These are phyloP conservation scores for Drosophila tripunctata DNA, from an alignment of 2,888 invertebrate species.

Conservation along the genomic window DNA sequence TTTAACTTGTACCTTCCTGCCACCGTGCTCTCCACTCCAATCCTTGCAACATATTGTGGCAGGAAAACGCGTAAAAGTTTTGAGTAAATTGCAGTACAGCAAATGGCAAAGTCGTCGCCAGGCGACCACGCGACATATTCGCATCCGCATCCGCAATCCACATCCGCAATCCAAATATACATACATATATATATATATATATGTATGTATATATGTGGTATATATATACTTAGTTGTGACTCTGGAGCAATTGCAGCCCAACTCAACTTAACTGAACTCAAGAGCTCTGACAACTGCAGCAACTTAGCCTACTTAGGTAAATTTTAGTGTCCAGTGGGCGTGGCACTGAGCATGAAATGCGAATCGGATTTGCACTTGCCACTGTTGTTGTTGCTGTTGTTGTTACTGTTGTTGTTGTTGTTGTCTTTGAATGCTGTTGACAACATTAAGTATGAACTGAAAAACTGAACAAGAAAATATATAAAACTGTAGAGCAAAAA, in stretches of 20 bases:
- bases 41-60: constrained; percentile 42
- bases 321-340: constrained; percentile 47
- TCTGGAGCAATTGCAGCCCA: constrained; percentile 5
- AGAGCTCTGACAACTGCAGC: constrained; percentile 35
- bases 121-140: constrained; percentile 46
- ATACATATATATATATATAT: background rate
- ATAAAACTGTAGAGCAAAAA: background rate
- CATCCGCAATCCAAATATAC: constrained; percentile 10
- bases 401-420: background rate
- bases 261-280: constrained; percentile 12
- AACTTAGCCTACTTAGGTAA: constrained; percentile 50
- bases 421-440: constrained; percentile 3
- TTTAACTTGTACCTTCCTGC: background rate
- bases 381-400: constrained; percentile 3
- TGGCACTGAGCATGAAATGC: constrained; percentile 21
- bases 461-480: background rate
- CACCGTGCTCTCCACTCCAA: constrained; percentile 1
- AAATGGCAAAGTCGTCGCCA: constrained; percentile 48
- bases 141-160: constrained; percentile 8
- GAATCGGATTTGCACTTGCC: constrained; percentile 19
- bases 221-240: constrained; percentile 1
- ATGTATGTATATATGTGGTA: too few relatives aligned
- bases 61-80: constrained; percentile 59
- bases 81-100: constrained; percentile 53
- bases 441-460: background rate